These are phyloP conservation scores for Ruditapes philippinarum DNA, from an alignment of 1,140 invertebrate species.

Conservation along the genomic window DNA sequence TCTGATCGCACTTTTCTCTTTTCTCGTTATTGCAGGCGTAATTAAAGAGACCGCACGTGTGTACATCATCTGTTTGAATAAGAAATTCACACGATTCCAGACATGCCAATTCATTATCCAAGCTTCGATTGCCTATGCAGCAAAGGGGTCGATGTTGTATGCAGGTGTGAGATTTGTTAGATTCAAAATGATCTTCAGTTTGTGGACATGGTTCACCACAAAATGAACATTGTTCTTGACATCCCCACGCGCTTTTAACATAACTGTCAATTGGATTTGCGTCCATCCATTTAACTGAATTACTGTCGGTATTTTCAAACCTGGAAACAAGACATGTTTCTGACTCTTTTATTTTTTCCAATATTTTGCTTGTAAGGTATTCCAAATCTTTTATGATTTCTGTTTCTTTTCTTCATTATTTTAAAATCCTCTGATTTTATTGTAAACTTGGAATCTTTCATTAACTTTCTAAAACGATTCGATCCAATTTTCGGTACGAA, in stretches of 20 bases:
- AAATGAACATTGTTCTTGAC: conserved; percentile 2
- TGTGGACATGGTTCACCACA: conserved; percentile 10
- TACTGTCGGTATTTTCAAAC: no score
- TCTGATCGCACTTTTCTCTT: neutral
- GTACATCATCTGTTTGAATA: neutral
- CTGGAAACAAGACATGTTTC: no score
- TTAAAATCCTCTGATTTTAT: no score
- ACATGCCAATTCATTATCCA: neutral
- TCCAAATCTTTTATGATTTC: no score
- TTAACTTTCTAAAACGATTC: no score
- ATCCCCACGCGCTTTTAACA: neutral
- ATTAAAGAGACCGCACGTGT: neutral
- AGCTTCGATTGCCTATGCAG: neutral
- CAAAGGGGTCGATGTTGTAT: neutral
- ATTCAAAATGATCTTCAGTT: neutral
- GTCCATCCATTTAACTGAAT: no score
- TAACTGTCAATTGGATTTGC: no score
- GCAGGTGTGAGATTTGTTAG: neutral
- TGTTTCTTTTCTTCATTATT: no score
- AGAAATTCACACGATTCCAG: neutral
- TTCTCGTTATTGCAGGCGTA: neutral
- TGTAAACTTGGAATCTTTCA: no score
- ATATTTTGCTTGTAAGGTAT: no score
- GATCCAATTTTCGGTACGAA: no score
- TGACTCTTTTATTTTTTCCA: no score